Base-by-base conservation (phyloP, 2,797 vertebrate genomes). In the Acanthis flammea region DNA sequence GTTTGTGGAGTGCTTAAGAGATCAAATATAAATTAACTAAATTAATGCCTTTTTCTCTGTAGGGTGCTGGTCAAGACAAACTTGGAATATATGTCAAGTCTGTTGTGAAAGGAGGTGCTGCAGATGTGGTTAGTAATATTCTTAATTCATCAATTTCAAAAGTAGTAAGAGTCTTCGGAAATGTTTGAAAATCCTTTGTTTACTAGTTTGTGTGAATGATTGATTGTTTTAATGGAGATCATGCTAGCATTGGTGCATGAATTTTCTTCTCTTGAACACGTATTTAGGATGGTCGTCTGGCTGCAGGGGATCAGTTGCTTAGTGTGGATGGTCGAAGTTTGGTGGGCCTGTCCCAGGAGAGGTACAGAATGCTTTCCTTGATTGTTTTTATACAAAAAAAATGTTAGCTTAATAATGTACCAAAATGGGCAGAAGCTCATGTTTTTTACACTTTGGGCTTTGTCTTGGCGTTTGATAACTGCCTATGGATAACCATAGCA, bases 51-150 rank as follows among this genome's bases (percentile, higher is more conserved):
- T 30, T 97, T 70, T 96, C 75, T 97, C 35, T 94, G 14, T 83
- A 99, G 99, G 99, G 99, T 81, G 99, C 99, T 37, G 99, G 99
- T 80, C 99, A 99, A 97, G 99, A 99, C 94, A 99, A 99, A 91
- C 98, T 99, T 79, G 99, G 99, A 71, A 99, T 99, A 97, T 99
- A 99, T 63, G 98, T 99, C 94, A 99, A 99, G 97, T 99, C 99
- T 23, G 99, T 99, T 22, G 99, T 99, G 81, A 99, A 99, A 97
- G 99, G 99, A 90, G 99, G 99, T 37, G 99, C 99, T 37, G 99
- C 99, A n/a, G 99, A 99, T 75, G 98, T 98, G 98, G 99, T 99
- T 53, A 98, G 99, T 98, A 95, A 51, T 39, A 30, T 25, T 88
- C 73, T 68, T 86, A 73, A 90, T 42, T 42, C 24, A 39, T 65